phyloP scores from a whole-genome alignment of 2,888 invertebrate genomes.

The Mesorhabditis spiculigera region DNA sequence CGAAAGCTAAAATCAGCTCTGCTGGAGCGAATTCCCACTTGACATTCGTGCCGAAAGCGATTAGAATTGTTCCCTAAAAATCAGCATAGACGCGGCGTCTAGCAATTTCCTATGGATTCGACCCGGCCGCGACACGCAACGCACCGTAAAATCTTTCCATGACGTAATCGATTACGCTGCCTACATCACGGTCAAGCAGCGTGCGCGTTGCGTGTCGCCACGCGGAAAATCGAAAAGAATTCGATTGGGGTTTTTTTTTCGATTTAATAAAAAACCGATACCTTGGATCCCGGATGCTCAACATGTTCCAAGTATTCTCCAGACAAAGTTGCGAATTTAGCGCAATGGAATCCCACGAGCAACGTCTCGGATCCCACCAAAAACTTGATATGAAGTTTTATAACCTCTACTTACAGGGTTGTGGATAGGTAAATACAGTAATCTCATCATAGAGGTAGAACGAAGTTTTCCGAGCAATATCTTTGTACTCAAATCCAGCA shows the following conservation, averaged over 20 bases:
- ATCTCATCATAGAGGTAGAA: background rate
- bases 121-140: too few species aligned
- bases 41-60: constrained; percentile 2
- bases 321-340: background rate
- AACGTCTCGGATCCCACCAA: background rate
- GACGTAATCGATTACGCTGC: too few species aligned
- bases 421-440: background rate
- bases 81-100: too few species aligned
- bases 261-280: background rate
- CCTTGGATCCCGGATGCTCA: background rate
- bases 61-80: constrained; percentile 4
- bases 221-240: too few species aligned
- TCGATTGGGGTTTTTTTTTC: too few species aligned
- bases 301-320: constrained; percentile 4
- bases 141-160: too few species aligned
- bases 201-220: too few species aligned
- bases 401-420: background rate
- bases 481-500: background rate
- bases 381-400: background rate
- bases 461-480: background rate
- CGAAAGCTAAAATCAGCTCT: background rate
- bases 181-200: too few species aligned
- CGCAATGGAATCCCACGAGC: background rate
- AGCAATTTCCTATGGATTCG: too few species aligned
- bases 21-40: constrained; percentile 1